phyloP scores from a whole-genome alignment of 2,888 invertebrate species.

The Augiades crinisus region DNA sequence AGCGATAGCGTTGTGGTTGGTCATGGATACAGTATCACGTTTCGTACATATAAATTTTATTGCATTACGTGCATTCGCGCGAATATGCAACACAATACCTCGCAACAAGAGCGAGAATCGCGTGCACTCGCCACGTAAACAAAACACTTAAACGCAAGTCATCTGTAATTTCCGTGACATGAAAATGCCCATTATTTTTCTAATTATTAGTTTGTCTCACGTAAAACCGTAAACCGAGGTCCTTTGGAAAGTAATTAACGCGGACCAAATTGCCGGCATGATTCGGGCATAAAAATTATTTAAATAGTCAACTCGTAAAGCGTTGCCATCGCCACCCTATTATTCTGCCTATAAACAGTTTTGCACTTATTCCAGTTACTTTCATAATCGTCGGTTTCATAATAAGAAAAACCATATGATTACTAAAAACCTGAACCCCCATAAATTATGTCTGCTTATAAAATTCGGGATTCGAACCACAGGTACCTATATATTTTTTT shows the following conservation, averaged over 20 bases:
- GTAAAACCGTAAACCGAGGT: slow-evolving; percentile 6
- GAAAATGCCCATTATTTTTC: slow-evolving; percentile 12
- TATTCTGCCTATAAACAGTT: too few species aligned
- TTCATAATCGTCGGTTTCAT: too few species aligned
- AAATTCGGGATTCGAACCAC: too few species aligned
- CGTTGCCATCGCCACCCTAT: too few species aligned
- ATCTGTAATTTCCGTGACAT: background rate
- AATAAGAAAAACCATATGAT: too few species aligned
- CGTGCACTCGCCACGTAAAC: slow-evolving; percentile 11
- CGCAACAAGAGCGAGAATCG: slow-evolving; percentile 10
- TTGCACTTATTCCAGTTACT: too few species aligned
- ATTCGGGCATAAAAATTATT: background rate
- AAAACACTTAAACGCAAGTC: slow-evolving; percentile 18
- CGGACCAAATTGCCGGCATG: background rate
- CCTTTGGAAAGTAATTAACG: slow-evolving; percentile 5
- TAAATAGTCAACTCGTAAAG: too few species aligned
- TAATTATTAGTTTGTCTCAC: slow-evolving; percentile 23
- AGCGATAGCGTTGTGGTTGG: slow-evolving; percentile 18
- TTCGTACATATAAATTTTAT: slow-evolving; percentile 25
- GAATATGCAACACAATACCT: slow-evolving; percentile 11
- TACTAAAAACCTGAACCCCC: too few species aligned
- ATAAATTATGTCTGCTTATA: too few species aligned
- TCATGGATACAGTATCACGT: slow-evolving; percentile 20
- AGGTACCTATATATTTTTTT: too few species aligned
- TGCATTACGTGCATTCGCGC: slow-evolving; percentile 7